Evolutionary conservation across 2,888 invertebrate genomes (phyloP), one percentile per base, ranked within the genome.

Genomic region (Lampropteryx suffumata): DNA sequence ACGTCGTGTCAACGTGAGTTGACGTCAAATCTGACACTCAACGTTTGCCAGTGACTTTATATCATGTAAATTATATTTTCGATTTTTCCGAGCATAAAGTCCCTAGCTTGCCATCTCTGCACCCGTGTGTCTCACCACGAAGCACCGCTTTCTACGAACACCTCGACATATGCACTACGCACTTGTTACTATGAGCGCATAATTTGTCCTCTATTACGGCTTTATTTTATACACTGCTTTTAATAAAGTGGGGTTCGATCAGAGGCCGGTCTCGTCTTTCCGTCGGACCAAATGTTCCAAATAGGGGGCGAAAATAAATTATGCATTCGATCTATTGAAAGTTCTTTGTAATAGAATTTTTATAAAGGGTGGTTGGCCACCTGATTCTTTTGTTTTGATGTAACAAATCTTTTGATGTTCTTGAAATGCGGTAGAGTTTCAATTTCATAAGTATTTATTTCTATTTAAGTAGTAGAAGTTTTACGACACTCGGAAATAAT

Each of bases 151-250:
- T 69, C 70, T 77, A 58, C 79, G 79, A 80, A 89, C 89, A 87
- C 88, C 73, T 71, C 76, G 87, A 77, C 90, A 88, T 88, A 89
- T 88, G 89, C 67, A 82, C 69, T 50, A 69, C 70, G 83, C 88
- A 89, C 88, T 88, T 89, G 89, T 85, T 83, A 76, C 73, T 66
- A 64, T 68, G 64, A 62, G 64, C 75, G 80, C 81, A 84, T 89
- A 88, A 90, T 90, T 89, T 86, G 87, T 85, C 69, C 82, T 79
- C 88, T 80, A 89, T 89, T 88, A 89, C 76, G 70, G 71, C 70
- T 75, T 71, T 73, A 79, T 81, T 76, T 75, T 73, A 74, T 51
- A 46, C 50, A 50, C 50, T 42, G 33, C 72, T 69, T 78, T 75
- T 81, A 79, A 82, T 84, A 84, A 79, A 83, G 77, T 77, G 75